Evolutionary conservation across 2,888 invertebrate species (phyloP).

Genomic region (Megamerina dolium): DNA sequence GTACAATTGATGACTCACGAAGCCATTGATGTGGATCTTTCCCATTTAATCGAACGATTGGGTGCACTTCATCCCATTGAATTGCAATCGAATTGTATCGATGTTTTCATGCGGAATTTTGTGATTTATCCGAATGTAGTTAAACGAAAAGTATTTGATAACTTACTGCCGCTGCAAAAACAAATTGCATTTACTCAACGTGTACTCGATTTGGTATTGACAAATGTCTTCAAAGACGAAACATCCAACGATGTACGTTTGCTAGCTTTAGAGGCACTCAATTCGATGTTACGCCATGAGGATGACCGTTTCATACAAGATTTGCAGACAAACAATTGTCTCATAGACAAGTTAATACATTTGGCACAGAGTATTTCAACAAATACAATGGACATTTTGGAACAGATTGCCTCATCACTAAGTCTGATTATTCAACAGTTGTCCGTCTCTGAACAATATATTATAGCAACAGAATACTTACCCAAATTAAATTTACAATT

Average conservation of each 20-base stretch:
- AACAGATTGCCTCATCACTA: conserved; percentile 48
- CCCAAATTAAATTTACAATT: conserved; percentile 34
- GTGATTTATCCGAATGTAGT: conserved; percentile 31
- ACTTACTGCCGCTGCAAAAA: conserved; percentile 35
- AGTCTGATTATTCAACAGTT: conserved; percentile 50
- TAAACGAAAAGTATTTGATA: conserved; percentile 37
- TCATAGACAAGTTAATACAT: conserved; percentile 48
- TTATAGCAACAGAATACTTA: conserved; percentile 48
- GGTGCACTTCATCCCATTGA: conserved; percentile 40
- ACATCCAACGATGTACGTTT: conserved; percentile 26
- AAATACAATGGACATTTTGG: conserved; percentile 24
- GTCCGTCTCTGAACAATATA: conserved; percentile 48
- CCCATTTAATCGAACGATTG: conserved; percentile 29
- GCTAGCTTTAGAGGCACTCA: conserved; percentile 40
- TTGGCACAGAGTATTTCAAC: conserved; percentile 28
- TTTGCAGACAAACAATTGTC: conserved; percentile 47
- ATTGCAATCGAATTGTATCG: conserved; percentile 38
- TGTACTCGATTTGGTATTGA: conserved; percentile 36
- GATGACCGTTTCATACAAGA: conserved; percentile 42
- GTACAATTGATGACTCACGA: conserved; percentile 33
- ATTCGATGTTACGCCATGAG: conserved; percentile 28
- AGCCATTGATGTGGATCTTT: conserved; percentile 32
- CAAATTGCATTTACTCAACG: conserved; percentile 37
- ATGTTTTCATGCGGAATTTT: conserved; percentile 34
- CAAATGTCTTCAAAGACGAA: conserved; percentile 28